Conservation (phyloP, 2,113 vertebrate species). For the Arothron firmamentum region DNA sequence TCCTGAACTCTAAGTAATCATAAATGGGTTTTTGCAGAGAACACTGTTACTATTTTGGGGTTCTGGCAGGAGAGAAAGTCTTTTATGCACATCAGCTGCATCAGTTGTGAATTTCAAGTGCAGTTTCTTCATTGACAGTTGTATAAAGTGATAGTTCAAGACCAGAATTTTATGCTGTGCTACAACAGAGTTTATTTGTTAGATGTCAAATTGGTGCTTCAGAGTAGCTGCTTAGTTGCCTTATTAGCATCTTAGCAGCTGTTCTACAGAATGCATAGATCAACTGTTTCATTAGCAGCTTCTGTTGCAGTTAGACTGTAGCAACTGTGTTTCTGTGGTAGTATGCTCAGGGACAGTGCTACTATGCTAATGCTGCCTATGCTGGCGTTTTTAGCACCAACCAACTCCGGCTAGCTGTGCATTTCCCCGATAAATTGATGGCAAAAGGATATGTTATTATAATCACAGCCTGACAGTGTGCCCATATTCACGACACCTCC, state of each 20-base stretch:
- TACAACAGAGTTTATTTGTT: too few relatives aligned
- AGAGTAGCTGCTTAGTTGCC: background rate
- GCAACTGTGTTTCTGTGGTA: background rate
- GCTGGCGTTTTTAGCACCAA: too few relatives aligned
- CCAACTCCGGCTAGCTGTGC: too few relatives aligned
- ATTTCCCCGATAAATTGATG: background rate
- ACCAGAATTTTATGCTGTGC: too few relatives aligned
- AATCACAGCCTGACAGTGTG: background rate
- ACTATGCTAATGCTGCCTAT: too few relatives aligned
- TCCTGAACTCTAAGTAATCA: background rate
- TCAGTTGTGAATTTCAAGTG: too few relatives aligned
- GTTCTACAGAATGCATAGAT: background rate
- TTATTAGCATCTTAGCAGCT: background rate
- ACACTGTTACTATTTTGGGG: conserved; percentile 9
- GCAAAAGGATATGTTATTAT: background rate
- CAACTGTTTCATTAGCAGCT: background rate
- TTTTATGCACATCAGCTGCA: background rate
- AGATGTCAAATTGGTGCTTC: too few relatives aligned
- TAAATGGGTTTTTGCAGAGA: background rate
- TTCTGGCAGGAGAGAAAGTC: background rate
- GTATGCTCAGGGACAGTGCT: background rate
- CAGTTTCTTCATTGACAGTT: too few relatives aligned
- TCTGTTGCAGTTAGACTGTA: background rate
- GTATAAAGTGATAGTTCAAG: too few relatives aligned
- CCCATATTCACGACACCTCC: conserved; percentile 1